Base-by-base conservation (phyloP, 2,888 invertebrate species). In the Caenorhabditis sulstoni region DNA sequence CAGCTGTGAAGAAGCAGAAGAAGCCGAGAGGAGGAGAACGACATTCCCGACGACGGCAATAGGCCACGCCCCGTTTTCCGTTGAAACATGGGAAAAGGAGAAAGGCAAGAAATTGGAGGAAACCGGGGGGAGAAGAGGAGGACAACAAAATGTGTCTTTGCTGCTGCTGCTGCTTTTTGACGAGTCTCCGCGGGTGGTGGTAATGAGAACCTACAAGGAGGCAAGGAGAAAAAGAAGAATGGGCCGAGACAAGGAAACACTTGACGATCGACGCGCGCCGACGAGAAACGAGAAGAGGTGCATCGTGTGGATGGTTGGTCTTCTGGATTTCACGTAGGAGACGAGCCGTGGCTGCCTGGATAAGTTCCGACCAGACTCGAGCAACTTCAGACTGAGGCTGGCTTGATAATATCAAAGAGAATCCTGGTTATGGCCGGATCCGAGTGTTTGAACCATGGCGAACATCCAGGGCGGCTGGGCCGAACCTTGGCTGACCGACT, bases 141-240 rank as follows among this genome's bases (percentile, higher is more conserved):
- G 55, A 45, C 45, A 58, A 62, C 50, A 57, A 71, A 57, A 62
- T 20, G 47, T 18, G 12, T 52, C 16, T 1, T 29, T 14, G 41
- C 11, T 11, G 11, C 11, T 41, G n/a, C n/a, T n/a, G n/a, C n/a
- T 41, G 41, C 71, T 71, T 71, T 71, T 71, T 71, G 71, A 64
- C 71, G 62, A 57, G 37, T 29, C 64, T 16, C n/a, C 44, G 58
- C 39, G 16, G 22, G 59, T 4, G 49, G 44, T 14, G 64, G 73
- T 65, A 75, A 65, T 65, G 67, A 75, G 75, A 75, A 65, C 64
- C 65, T 53, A 59, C 45, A 45, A 39, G 64, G 39, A 55, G 23
- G 55, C 23, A 39, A 59, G 39, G 39, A 55, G 23, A 55, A 35
- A 37, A 65, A 39, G 49, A 16, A 47, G 47, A 23, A 14, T 9